phyloP scores from a whole-genome alignment of 2,113 vertebrate species.

The Vombatus ursinus region DNA sequence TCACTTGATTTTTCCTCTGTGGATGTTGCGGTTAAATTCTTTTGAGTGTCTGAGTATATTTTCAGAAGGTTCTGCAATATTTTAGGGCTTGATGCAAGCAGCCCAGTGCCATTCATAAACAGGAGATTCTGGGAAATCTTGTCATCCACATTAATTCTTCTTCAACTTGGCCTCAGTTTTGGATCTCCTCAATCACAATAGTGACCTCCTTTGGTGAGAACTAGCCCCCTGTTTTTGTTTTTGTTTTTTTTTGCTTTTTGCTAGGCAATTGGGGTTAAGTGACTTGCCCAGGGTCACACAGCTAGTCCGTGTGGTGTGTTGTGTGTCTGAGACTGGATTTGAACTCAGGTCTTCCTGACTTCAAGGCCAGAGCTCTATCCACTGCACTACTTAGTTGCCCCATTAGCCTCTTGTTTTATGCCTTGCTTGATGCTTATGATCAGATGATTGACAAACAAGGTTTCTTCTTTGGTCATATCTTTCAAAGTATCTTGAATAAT shows the following conservation, averaged over 20 bases:
- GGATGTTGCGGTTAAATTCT: not conserved
- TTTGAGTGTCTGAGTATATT: not conserved
- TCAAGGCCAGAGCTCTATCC: too few relatives aligned
- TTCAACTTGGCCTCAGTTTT: not conserved
- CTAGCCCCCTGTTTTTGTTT: too few relatives aligned
- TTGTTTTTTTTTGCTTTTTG: too few relatives aligned
- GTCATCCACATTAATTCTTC: not conserved
- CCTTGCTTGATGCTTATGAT: not conserved
- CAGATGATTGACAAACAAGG: not conserved
- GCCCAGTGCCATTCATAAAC: not conserved
- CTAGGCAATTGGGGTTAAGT: too few relatives aligned
- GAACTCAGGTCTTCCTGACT: too few relatives aligned
- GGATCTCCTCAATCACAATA: not conserved
- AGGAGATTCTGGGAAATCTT: not conserved
- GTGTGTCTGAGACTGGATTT: too few relatives aligned
- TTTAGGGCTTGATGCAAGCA: not conserved
- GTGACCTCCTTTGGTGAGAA: not conserved
- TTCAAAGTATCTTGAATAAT: not conserved
- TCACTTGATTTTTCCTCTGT: not conserved
- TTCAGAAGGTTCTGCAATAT: not conserved
- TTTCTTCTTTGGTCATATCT: not conserved
- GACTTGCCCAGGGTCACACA: too few relatives aligned
- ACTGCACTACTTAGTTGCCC: too few relatives aligned
- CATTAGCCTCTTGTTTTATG: not conserved
- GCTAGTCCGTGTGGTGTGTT: too few relatives aligned